Conservation (phyloP, 2,113 vertebrate species). For the Seriola aureovittata region DNA sequence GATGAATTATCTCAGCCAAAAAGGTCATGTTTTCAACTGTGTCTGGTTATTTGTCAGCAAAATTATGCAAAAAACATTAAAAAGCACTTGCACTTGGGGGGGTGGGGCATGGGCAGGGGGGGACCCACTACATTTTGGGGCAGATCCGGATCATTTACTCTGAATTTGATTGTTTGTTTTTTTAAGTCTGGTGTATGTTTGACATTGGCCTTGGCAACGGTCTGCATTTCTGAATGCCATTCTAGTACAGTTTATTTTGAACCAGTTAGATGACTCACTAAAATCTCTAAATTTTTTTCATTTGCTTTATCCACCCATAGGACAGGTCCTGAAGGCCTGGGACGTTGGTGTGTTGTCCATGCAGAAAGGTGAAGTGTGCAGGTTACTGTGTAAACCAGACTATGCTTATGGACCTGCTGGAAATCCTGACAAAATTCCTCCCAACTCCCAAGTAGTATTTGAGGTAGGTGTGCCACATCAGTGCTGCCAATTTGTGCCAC, state of each 20-base stretch:
- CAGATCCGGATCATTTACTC: too few relatives aligned
- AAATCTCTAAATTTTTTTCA: not conserved
- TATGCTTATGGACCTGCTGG: slow-evolving; percentile 92
- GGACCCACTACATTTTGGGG: too few relatives aligned
- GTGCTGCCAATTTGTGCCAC: slow-evolving; percentile 11
- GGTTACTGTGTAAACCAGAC: slow-evolving; percentile 91
- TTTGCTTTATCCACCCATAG: slow-evolving; percentile 76
- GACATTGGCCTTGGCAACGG: too few relatives aligned
- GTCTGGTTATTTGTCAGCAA: too few relatives aligned
- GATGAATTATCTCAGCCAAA: too few relatives aligned
- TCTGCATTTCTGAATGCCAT: too few relatives aligned
- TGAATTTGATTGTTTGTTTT: too few relatives aligned
- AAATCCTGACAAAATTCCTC: slow-evolving; percentile 92
- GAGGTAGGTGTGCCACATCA: slow-evolving; percentile 80
- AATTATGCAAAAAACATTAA: too few relatives aligned
- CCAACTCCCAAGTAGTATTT: slow-evolving; percentile 91
- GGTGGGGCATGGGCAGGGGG: too few relatives aligned
- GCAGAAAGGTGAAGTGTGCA: slow-evolving; percentile 93
- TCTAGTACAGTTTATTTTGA: not conserved
- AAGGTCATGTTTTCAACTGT: too few relatives aligned
- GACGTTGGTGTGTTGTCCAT: slow-evolving; percentile 93
- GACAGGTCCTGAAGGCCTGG: slow-evolving; percentile 96
- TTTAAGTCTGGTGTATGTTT: too few relatives aligned
- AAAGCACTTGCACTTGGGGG: too few relatives aligned
- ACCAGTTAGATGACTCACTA: not conserved